Conservation (phyloP, 2,797 vertebrate species). For the Antennarius maculatus region DNA sequence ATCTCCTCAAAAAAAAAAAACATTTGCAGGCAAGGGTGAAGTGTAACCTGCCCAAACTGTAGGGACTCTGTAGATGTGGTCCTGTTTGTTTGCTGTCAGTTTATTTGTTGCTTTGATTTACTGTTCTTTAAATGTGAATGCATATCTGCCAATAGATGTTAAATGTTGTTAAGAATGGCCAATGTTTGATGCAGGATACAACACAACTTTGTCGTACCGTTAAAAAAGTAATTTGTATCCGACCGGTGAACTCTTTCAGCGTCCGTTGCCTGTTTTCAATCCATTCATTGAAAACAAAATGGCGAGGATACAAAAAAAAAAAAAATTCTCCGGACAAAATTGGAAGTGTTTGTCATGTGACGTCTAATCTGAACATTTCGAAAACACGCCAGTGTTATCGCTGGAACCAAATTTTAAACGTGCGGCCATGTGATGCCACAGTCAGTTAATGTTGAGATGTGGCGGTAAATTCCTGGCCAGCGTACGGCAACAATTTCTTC, state of each 20-base stretch:
- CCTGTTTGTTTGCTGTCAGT: constrained; percentile 84
- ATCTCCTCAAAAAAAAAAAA: constrained; percentile 17
- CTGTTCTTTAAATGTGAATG: constrained; percentile 93
- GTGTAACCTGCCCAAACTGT: constrained; percentile 68
- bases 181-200: constrained; percentile 98
- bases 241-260: constrained; percentile 2
- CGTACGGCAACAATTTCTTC: constrained; percentile 19
- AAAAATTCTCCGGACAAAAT: not conserved
- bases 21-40: constrained; percentile 52
- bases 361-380: not conserved
- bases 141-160: constrained; percentile 95
- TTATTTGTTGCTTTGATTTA: constrained; percentile 86
- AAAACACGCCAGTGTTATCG: not conserved
- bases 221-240: constrained; percentile 1
- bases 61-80: constrained; percentile 84
- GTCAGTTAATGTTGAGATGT: constrained; percentile 18
- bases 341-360: not conserved
- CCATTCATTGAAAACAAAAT: constrained; percentile 34
- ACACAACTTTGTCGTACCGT: not conserved
- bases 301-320: constrained; percentile 8
- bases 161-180: constrained; percentile 90
- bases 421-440: constrained; percentile 25
- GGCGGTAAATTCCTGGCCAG: constrained; percentile 26
- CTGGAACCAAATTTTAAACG: constrained; percentile 33
- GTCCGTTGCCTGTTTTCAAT: constrained; percentile 35